Evolutionary conservation across 2,797 vertebrate genomes (phyloP), one percentile per base, ranked within the genome.

Genomic region (Tapera naevia): DNA sequence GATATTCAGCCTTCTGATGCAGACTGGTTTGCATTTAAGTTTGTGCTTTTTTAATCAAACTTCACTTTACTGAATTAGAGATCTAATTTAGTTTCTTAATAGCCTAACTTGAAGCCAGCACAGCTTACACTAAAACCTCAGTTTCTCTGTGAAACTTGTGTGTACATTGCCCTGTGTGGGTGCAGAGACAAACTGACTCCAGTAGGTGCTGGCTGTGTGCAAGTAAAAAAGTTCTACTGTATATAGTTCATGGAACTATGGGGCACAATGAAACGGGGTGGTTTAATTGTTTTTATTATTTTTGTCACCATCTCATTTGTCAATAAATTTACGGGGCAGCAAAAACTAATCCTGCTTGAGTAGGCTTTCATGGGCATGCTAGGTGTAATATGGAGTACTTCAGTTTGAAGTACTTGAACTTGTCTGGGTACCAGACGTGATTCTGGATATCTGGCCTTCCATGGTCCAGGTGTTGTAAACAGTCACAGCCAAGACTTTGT

Each of bases 401-500:
- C 39, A 32, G 13, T 73, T 51, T 24, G 17, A n/a, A n/a, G n/a
- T 12, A 21, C 30, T 58, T 17, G 62, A 48, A 72, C 41, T 83
- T 19, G 69, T 75, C 64, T 91, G 56, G 66, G 65, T 75, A 76
- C 66, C 32, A 9, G 90, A 58, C 28, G 7, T 79, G 62, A 32
- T 57, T 93, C 84, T 84, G 58, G 39, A 39, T 90, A 48, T 73
- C 78, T 95, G 95, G 37, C 94, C 84, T 95, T 91, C 70, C 37
- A 28, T 91, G 86, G n/a, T 66, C 86, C 85, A 86, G 41, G 19
- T 78, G 14, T 62, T 81, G 39, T 73, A 70, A 87, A 96, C 84
- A 81, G 27, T 82, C n/a, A 48, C 64, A 46, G 80, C 74, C 70
- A 95, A 89, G 85, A 53, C 86, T 70, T 89, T 5, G 32, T 79